Evolutionary conservation across 1,140 invertebrate genomes (phyloP).

Genomic region (Aplysia californica): DNA sequence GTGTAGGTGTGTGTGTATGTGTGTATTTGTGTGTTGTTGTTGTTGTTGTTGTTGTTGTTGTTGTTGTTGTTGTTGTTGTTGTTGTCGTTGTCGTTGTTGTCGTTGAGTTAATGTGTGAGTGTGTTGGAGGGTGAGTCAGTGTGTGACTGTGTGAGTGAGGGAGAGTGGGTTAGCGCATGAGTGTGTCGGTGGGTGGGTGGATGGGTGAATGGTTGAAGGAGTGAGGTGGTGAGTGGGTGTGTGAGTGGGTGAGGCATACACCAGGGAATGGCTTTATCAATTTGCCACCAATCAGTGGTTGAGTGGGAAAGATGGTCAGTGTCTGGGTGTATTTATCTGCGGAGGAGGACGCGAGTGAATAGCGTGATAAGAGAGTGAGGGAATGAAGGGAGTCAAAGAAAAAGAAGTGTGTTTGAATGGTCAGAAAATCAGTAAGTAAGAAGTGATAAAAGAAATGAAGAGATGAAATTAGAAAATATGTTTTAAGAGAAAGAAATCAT

Average conservation of each 20-base stretch:
- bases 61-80: no score
- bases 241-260: neutral
- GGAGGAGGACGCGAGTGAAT: constrained; percentile 12
- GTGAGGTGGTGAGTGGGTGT: constrained; percentile 5
- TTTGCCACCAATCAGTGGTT: neutral
- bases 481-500: no score
- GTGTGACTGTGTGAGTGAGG: constrained; percentile 12
- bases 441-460: no score
- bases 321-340: neutral
- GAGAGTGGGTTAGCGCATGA: neutral
- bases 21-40: no score
- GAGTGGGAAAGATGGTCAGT: neutral
- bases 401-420: no score
- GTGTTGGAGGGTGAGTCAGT: constrained; percentile 6
- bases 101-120: no score
- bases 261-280: no score
- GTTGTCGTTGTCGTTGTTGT: no score
- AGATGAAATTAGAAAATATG: no score
- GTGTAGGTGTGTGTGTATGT: no score
- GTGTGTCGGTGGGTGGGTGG: constrained; percentile 5
- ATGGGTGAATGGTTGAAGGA: neutral
- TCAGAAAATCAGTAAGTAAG: no score
- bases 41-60: no score
- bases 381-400: neutral
- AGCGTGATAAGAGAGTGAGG: constrained; percentile 17